Conservation (phyloP, 2,888 invertebrate genomes). For the Bombylius discolor region DNA sequence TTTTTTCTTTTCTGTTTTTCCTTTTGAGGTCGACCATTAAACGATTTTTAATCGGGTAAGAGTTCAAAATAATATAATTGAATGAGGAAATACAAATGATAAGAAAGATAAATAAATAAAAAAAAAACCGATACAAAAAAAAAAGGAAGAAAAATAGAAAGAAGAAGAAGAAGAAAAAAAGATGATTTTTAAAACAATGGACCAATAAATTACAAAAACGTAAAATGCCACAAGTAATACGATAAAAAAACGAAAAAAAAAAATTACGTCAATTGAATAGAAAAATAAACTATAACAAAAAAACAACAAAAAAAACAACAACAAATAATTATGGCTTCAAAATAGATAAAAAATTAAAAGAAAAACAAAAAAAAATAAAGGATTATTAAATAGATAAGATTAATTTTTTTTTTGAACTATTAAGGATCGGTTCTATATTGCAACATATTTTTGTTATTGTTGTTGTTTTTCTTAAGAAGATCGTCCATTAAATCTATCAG, state of each 20-base stretch:
- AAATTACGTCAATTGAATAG: neutral
- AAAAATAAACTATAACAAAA: neutral
- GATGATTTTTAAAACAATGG: constrained; percentile 15
- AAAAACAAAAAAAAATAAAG: no score
- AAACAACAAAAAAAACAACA: no score
- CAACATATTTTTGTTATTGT: no score
- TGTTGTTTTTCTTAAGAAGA: no score
- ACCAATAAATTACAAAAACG: constrained; percentile 15
- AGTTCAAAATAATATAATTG: constrained; percentile 3
- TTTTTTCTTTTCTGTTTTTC: no score
- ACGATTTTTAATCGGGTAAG: constrained; percentile 19
- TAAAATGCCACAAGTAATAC: neutral
- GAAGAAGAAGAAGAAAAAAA: neutral
- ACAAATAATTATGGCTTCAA: no score
- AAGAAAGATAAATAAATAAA: neutral
- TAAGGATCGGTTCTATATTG: no score
- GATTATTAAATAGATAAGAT: no score
- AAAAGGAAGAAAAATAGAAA: neutral
- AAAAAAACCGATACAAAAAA: neutral
- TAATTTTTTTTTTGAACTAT: no score
- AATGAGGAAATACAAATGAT: neutral
- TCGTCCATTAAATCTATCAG: no score
- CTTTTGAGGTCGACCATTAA: constrained; percentile 12
- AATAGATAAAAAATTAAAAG: no score
- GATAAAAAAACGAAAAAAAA: no score